These are phyloP conservation scores for Drosophila nigricruria DNA, from an alignment of 2,888 invertebrate species.

Conservation along the genomic window DNA sequence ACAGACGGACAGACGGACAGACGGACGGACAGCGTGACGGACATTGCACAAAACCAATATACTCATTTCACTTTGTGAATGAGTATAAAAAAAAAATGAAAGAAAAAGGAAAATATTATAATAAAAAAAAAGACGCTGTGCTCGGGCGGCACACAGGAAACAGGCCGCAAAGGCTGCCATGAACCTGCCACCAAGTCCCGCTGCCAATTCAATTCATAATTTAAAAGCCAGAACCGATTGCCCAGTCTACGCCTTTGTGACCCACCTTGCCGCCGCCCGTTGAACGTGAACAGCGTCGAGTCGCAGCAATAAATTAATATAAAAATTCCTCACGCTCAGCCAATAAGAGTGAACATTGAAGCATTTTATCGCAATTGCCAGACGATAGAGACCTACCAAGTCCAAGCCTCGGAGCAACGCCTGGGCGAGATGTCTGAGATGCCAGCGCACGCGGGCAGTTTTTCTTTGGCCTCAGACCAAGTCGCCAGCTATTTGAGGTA, in stretches of 20 bases:
- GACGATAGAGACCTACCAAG: slow-evolving; percentile 47
- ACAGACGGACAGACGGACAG: no score
- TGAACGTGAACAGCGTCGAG: slow-evolving; percentile 31
- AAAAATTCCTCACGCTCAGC: slow-evolving; percentile 83
- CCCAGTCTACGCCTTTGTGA: slow-evolving; percentile 1
- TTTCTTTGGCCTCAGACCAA: slow-evolving; percentile 57
- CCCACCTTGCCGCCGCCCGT: background rate
- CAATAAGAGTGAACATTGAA: slow-evolving; percentile 79
- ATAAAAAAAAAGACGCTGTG: slow-evolving; percentile 10
- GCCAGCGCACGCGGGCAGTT: slow-evolving; percentile 71
- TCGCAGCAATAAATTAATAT: slow-evolving; percentile 80
- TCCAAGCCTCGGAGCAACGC: background rate
- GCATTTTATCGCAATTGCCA: slow-evolving; percentile 73
- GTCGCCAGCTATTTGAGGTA: slow-evolving; percentile 60
- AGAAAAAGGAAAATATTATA: slow-evolving; percentile 10
- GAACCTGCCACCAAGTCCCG: slow-evolving; percentile 40
- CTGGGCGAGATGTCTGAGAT: slow-evolving; percentile 59
- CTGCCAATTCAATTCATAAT: slow-evolving; percentile 75
- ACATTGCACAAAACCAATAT: no score
- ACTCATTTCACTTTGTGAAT: no score
- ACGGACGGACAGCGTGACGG: no score
- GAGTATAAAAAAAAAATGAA: slow-evolving; percentile 18
- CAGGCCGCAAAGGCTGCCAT: slow-evolving; percentile 40
- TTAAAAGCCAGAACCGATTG: slow-evolving; percentile 65
- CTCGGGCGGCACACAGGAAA: slow-evolving; percentile 36